Conservation (phyloP, 1,140 invertebrate species). For the Eumaeus atala region DNA sequence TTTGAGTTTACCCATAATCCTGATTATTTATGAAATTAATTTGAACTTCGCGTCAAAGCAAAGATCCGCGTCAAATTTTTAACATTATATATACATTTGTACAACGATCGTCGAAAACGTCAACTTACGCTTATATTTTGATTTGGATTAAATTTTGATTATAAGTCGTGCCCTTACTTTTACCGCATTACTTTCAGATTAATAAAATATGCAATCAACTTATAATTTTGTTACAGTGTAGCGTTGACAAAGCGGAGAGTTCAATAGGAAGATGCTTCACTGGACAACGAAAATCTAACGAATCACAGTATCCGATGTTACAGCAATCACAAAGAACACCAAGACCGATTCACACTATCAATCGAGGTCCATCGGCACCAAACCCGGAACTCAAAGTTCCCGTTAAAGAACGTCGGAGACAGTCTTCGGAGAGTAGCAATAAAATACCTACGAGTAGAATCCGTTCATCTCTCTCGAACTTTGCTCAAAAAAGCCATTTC, state of each 20-base stretch:
- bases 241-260: conserved; percentile 73
- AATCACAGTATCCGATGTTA: conserved; percentile 84
- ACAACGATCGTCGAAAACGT: no score
- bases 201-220: no score
- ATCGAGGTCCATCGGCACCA: conserved; percentile 47
- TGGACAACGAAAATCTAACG: conserved; percentile 79
- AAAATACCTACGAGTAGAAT: conserved; percentile 64
- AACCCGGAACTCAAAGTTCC: conserved; percentile 48
- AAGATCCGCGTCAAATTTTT: no score
- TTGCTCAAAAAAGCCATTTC: conserved; percentile 69
- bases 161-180: no score
- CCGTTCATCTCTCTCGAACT: conserved; percentile 62
- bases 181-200: no score
- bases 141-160: no score
- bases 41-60: no score
- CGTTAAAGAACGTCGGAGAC: conserved; percentile 44
- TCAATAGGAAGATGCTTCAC: conserved; percentile 77
- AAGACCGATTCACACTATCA: conserved; percentile 63
- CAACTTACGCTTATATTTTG: no score
- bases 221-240: conserved; percentile 78
- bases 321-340: conserved; percentile 61
- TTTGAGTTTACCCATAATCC: no score
- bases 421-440: conserved; percentile 51
- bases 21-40: no score
- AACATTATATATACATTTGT: no score